A percentile compares a stretch with the other conserved stretches of the same genome.
phyloP scores from a whole-genome alignment of 2,113 vertebrate genomes.

The Bufo bufo region DNA sequence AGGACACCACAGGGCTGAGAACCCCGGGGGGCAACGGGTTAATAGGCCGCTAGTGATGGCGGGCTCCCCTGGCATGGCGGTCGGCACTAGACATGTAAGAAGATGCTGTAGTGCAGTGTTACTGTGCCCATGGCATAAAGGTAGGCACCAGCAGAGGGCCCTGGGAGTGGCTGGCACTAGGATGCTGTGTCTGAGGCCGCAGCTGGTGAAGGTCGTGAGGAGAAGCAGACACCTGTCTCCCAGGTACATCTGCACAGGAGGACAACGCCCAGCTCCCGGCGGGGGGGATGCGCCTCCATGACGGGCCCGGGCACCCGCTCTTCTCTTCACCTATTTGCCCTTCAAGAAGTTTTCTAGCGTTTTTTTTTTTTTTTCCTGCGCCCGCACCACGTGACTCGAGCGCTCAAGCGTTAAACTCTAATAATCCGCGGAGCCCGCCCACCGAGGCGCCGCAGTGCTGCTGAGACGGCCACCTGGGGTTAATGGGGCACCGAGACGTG shows the following conservation, averaged over 20 bases:
- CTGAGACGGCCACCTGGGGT: background rate
- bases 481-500: background rate
- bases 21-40: too few relatives aligned
- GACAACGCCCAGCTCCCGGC: slow-evolving; percentile 33
- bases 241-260: slow-evolving; percentile 34
- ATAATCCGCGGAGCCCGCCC: background rate
- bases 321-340: slow-evolving; percentile 53
- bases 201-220: background rate
- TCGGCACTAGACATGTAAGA: too few relatives aligned
- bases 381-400: slow-evolving; percentile 38
- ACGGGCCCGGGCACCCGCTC: too few relatives aligned
- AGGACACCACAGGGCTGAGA: too few relatives aligned
- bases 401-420: slow-evolving; percentile 33
- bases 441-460: background rate
- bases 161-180: background rate
- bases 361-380: background rate
- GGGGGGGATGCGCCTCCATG: background rate
- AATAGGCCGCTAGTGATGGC: too few relatives aligned
- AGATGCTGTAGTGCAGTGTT: too few relatives aligned
- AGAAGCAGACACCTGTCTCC: slow-evolving; percentile 8
- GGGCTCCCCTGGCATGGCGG: too few relatives aligned
- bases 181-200: background rate
- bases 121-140: too few relatives aligned
- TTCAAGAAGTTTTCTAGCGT: slow-evolving; percentile 51
- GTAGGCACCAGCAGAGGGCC: too few relatives aligned